phyloP scores from a whole-genome alignment of 2,797 vertebrate species.

The Pangasius larnaudii region DNA sequence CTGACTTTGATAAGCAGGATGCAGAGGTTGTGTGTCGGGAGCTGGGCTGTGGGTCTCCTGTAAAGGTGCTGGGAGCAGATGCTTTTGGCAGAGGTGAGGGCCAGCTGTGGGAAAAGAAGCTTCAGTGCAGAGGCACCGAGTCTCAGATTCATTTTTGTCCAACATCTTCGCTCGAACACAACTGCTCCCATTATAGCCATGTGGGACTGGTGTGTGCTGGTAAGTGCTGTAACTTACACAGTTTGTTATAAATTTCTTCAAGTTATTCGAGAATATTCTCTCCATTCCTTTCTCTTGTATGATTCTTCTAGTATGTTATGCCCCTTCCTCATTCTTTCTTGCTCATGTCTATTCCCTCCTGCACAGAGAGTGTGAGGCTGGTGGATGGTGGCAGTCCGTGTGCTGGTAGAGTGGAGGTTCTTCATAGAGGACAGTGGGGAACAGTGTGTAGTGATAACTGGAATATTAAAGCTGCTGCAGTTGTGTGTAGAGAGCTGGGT shows the following conservation, averaged over 20 bases:
- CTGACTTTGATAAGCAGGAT: conserved; percentile 68
- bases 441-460: conserved; percentile 53
- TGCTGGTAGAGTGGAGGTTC: conserved; percentile 48
- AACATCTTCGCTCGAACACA: conserved; percentile 37
- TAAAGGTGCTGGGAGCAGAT: conserved; percentile 57
- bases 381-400: conserved; percentile 24
- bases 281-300: background rate
- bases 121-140: conserved; percentile 71
- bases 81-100: conserved; percentile 43
- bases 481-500: conserved; percentile 54
- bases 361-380: conserved; percentile 37
- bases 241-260: background rate
- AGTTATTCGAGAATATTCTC: background rate
- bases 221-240: conserved; percentile 39
- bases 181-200: conserved; percentile 52
- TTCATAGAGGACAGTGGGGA: conserved; percentile 35
- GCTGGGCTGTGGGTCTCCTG: conserved; percentile 67
- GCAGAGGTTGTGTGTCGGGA: conserved; percentile 73
- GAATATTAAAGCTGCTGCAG: conserved; percentile 53
- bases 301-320: background rate
- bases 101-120: conserved; percentile 64
- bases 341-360: background rate
- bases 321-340: background rate
- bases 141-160: conserved; percentile 4
- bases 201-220: conserved; percentile 67